Evolutionary conservation across 2,113 vertebrate species (phyloP).

Genomic region (Myrmecobius fasciatus): DNA sequence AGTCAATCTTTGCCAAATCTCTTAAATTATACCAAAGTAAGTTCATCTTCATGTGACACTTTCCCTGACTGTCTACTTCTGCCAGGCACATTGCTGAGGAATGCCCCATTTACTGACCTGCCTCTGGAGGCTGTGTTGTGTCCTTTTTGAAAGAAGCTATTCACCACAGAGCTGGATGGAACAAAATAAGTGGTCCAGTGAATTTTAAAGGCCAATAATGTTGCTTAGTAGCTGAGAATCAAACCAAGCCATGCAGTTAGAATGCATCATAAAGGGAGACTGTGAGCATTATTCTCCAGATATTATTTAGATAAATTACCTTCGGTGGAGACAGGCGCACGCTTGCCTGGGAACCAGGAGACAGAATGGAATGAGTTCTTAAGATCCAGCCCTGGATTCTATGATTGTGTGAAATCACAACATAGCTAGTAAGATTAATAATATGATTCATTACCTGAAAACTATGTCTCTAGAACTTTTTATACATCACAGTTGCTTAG

Average conservation of each 20-base stretch:
- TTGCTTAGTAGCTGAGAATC: background rate
- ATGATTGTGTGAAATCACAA: background rate
- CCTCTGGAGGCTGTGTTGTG: background rate
- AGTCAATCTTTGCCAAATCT: background rate
- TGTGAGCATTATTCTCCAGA: background rate
- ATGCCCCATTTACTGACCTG: background rate
- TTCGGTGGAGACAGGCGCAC: background rate
- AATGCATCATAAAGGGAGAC: background rate
- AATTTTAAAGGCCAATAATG: background rate
- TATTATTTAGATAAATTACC: background rate
- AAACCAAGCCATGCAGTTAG: background rate
- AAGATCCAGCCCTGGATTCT: background rate
- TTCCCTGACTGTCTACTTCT: background rate
- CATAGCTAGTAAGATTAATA: background rate
- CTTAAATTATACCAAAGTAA: background rate
- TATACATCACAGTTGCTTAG: background rate
- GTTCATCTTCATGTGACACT: background rate
- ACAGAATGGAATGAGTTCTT: background rate
- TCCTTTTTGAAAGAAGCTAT: background rate
- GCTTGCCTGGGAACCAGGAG: background rate
- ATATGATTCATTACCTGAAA: background rate
- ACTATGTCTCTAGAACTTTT: background rate
- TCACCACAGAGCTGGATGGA: background rate
- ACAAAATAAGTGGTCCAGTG: background rate
- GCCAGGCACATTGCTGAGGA: background rate